These are phyloP conservation scores for Eurypyga helias DNA, from an alignment of 2,113 vertebrate species.

Conservation along the genomic window DNA sequence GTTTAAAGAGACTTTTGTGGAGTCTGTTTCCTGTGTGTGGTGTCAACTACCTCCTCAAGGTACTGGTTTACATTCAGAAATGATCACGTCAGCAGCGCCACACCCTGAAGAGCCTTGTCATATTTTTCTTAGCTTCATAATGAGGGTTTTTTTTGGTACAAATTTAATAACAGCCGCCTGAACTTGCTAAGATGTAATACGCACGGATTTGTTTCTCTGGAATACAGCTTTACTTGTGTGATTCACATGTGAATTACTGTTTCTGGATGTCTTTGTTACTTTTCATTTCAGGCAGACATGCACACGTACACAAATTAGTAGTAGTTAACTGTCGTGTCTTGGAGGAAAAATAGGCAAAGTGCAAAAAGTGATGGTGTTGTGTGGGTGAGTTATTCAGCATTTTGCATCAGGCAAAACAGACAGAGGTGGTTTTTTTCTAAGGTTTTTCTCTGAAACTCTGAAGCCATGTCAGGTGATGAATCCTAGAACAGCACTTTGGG, in stretches of 20 bases:
- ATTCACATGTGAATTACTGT: background rate
- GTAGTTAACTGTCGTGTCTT: background rate
- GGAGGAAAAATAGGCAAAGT: background rate
- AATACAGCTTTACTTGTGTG: background rate
- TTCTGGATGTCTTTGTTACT: background rate
- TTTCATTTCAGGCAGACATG: background rate
- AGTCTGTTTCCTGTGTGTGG: background rate
- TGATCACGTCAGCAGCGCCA: background rate
- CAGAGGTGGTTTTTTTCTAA: background rate
- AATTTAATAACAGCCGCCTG: background rate
- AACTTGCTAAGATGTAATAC: too few relatives aligned
- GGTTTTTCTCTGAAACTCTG: background rate
- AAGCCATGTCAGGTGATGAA: background rate
- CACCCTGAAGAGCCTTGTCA: background rate
- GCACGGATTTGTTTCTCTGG: background rate
- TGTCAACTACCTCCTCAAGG: background rate
- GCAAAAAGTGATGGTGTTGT: background rate
- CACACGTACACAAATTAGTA: background rate
- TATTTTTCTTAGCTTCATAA: background rate
- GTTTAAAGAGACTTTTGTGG: background rate
- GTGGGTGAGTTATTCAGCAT: background rate
- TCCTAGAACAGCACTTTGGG: background rate
- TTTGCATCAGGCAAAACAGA: background rate
- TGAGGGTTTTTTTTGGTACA: too few relatives aligned
- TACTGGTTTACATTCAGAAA: background rate